Evolutionary conservation across 2,797 vertebrate genomes (phyloP).

Genomic region (Typhlichthys eigenmanni): DNA sequence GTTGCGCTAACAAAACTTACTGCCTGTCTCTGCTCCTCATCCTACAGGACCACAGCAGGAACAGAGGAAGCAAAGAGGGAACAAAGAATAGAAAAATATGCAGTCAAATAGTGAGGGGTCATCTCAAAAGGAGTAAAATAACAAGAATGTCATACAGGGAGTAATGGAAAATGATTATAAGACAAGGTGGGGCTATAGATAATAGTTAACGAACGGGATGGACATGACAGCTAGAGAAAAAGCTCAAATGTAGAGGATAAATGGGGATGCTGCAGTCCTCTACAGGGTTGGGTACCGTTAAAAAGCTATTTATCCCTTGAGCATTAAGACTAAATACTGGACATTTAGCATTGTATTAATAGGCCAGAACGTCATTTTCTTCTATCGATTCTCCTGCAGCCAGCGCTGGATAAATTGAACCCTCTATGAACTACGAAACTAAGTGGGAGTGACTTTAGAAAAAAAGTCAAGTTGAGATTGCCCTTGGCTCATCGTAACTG

Average conservation of each 20-base stretch:
- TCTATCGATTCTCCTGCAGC: no score
- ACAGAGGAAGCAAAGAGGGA: constrained; percentile 61
- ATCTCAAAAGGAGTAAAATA: constrained; percentile 50
- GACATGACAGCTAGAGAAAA: neutral
- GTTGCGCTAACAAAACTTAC: constrained; percentile 80
- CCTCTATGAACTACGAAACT: no score
- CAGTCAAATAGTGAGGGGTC: constrained; percentile 44
- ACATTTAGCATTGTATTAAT: no score
- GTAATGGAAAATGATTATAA: neutral
- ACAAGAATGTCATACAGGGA: constrained; percentile 48
- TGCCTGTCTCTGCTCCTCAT: constrained; percentile 97
- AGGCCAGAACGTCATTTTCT: no score
- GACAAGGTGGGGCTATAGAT: neutral
- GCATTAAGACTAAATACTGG: no score
- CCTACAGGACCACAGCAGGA: constrained; percentile 75
- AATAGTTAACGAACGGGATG: neutral
- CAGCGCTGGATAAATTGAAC: no score
- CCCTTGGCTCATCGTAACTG: no score
- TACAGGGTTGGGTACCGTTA: constrained; percentile 25
- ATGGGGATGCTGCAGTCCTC: constrained; percentile 44
- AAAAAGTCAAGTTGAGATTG: no score
- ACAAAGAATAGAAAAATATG: constrained; percentile 25
- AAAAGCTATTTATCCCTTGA: no score
- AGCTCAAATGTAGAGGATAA: constrained; percentile 4
- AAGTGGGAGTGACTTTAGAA: no score